These are phyloP conservation scores for Zosterops pallidus DNA, from an alignment of 2,113 vertebrate genomes.

Conservation along the genomic window DNA sequence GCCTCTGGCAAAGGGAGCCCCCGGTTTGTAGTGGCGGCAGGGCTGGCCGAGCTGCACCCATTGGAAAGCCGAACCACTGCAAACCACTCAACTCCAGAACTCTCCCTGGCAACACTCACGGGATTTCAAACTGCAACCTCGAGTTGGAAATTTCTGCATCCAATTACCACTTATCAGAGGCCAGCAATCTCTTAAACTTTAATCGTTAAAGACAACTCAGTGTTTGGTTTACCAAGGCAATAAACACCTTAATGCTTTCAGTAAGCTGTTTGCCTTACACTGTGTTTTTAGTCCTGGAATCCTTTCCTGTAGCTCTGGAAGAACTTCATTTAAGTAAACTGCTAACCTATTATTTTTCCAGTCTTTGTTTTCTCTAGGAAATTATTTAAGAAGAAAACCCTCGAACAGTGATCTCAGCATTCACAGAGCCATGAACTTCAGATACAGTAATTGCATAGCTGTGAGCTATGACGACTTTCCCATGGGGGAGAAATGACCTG, in stretches of 20 bases:
- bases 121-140: background rate
- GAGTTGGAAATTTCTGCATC: background rate
- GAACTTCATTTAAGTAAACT: background rate
- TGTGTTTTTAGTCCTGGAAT: background rate
- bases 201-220: background rate
- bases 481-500: conserved; percentile 35
- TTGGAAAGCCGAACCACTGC: no score
- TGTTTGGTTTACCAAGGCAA: background rate
- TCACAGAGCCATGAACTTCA: conserved; percentile 6
- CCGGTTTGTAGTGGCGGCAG: no score
- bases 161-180: background rate
- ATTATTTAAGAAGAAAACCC: conserved; percentile 16
- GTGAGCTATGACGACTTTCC: conserved; percentile 50
- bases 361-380: conserved; percentile 43
- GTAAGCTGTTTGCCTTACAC: background rate
- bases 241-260: background rate
- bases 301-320: background rate
- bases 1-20: no score
- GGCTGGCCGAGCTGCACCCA: no score
- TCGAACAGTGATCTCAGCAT: conserved; percentile 11
- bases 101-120: accelerated
- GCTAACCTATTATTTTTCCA: background rate
- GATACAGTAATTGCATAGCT: conserved; percentile 30
- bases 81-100: background rate
- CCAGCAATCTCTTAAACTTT: background rate